A percentile compares a stretch with the other conserved stretches of the same genome.
Conservation (phyloP, 1,140 invertebrate species). For the Drosophila kohkoa region DNA sequence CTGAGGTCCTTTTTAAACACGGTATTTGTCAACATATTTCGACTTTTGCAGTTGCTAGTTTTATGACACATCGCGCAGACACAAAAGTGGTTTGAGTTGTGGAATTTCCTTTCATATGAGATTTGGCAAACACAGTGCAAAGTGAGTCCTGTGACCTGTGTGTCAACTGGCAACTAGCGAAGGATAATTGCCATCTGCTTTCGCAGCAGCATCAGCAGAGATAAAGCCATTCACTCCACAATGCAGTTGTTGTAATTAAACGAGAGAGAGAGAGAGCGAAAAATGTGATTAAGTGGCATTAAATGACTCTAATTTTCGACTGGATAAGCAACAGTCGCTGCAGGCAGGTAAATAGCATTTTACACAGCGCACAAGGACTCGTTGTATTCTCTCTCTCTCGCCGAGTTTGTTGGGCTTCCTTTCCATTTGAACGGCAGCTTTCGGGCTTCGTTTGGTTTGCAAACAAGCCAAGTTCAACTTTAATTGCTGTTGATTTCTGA, state of each 20-base stretch:
- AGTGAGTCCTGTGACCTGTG: neutral
- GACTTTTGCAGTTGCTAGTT: conserved; percentile 39
- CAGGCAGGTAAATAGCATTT: neutral
- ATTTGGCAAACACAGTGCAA: conserved; percentile 8
- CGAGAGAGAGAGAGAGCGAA: neutral
- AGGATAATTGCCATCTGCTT: neutral
- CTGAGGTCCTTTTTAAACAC: neutral
- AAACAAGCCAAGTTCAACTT: neutral
- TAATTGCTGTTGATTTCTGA: neutral
- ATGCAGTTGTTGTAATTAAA: conserved; percentile 22
- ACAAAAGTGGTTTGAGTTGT: conserved; percentile 2
- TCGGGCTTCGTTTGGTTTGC: neutral
- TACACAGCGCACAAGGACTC: neutral
- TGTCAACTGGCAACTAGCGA: conserved; percentile 2
- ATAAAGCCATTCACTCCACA: neutral
- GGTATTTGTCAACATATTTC: conserved; percentile 41
- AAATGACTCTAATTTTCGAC: conserved; percentile 50
- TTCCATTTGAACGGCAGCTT: neutral
- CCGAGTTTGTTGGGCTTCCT: neutral
- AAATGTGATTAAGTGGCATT: conserved; percentile 65
- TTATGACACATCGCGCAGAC: neutral
- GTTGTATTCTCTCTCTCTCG: neutral
- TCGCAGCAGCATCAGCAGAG: neutral
- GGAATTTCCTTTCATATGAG: neutral
- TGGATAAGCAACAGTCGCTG: conserved; percentile 2